Evolutionary conservation across 1,140 invertebrate genomes (phyloP).

Genomic region (Drosophila sp.): DNA sequence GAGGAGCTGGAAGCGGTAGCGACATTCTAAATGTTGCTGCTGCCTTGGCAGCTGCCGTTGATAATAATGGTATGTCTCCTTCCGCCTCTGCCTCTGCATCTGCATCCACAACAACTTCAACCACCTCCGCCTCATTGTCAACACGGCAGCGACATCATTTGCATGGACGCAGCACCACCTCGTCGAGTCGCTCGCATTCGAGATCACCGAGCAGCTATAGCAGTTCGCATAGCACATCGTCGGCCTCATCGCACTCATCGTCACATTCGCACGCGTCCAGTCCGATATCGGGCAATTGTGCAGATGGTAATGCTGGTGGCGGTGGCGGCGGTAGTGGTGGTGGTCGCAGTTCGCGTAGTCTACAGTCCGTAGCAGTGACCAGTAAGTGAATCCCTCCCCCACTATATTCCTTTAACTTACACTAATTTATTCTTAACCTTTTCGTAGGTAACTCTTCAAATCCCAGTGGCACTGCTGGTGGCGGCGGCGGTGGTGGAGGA

Average conservation of each 20-base stretch:
- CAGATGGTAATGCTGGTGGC: slow-evolving; percentile 37
- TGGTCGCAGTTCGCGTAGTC: slow-evolving; percentile 38
- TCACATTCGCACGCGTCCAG: slow-evolving; percentile 82
- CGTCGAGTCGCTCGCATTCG: slow-evolving; percentile 84
- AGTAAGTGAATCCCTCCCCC: slow-evolving; percentile 47
- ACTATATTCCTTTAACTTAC: slow-evolving; percentile 7
- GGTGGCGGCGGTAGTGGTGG: background rate
- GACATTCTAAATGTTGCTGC: slow-evolving; percentile 82
- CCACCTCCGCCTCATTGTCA: slow-evolving; percentile 18
- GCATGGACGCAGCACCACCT: slow-evolving; percentile 82
- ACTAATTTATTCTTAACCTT: too few relatives aligned
- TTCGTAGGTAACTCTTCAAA: slow-evolving; percentile 68
- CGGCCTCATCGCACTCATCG: slow-evolving; percentile 80
- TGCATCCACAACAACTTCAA: slow-evolving; percentile 27
- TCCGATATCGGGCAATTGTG: slow-evolving; percentile 74
- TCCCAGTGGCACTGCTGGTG: slow-evolving; percentile 75
- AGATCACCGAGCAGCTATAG: slow-evolving; percentile 83
- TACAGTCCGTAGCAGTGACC: slow-evolving; percentile 43
- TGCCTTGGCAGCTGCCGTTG: slow-evolving; percentile 83
- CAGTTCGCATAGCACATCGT: slow-evolving; percentile 81
- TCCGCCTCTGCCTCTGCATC: slow-evolving; percentile 35
- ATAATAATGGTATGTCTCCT: slow-evolving; percentile 56
- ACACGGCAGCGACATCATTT: slow-evolving; percentile 55
- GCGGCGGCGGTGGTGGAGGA: slow-evolving; percentile 51
- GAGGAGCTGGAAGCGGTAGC: slow-evolving; percentile 30